These are phyloP conservation scores for Chamaetylas fuelleborni DNA, from an alignment of 2,113 vertebrate genomes.

Conservation along the genomic window DNA sequence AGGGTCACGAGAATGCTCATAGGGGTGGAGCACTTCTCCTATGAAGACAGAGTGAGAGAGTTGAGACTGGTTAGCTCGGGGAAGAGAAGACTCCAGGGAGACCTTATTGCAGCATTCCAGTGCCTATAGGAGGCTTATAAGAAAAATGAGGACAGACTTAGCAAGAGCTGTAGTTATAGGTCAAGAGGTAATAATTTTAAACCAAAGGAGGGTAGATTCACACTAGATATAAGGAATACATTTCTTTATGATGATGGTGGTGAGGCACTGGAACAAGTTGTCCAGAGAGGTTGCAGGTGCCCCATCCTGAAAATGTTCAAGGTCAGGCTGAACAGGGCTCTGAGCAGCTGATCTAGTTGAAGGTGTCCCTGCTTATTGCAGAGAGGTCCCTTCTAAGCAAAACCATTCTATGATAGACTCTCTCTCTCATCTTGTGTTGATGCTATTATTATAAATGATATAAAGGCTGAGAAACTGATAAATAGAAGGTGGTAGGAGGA, in stretches of 20 bases:
- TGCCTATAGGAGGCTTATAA: neutral
- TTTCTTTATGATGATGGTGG: neutral
- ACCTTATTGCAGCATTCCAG: neutral
- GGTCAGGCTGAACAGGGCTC: neutral
- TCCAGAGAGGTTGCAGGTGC: neutral
- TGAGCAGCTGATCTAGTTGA: neutral
- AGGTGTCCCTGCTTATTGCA: neutral
- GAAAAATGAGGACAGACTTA: neutral
- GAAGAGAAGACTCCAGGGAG: neutral
- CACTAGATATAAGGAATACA: neutral
- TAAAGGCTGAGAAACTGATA: neutral
- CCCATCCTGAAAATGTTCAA: neutral
- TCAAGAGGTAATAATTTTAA: neutral
- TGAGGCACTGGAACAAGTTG: neutral
- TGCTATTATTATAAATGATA: neutral
- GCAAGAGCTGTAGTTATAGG: neutral
- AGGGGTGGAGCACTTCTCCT: neutral
- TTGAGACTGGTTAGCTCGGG: neutral
- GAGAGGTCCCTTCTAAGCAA: neutral
- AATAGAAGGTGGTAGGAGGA: neutral
- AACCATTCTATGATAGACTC: neutral
- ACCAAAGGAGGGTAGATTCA: neutral
- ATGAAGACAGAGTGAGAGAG: neutral
- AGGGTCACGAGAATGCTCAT: neutral
- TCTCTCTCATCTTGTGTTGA: neutral